These are phyloP conservation scores for Tenebrosternarchus preto DNA, from an alignment of 2,113 vertebrate species.

Conservation along the genomic window DNA sequence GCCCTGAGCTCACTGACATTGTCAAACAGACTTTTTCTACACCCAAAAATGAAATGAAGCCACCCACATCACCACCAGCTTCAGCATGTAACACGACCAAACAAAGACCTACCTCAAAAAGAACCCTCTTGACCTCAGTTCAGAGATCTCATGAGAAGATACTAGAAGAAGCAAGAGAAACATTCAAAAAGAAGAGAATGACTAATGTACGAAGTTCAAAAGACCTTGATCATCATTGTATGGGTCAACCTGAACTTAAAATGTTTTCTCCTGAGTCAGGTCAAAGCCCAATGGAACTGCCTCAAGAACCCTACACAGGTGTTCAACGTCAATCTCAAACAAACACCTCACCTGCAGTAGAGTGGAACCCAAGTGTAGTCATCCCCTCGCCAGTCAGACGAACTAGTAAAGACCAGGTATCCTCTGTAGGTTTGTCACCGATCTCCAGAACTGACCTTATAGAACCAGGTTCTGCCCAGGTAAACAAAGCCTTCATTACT, in stretches of 20 bases:
- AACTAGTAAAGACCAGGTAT: conserved; percentile 1
- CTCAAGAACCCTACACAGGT: not conserved
- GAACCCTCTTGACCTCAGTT: conserved; percentile 2
- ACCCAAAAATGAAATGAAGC: conserved; percentile 37
- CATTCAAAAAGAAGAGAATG: conserved; percentile 27
- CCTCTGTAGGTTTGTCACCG: not conserved
- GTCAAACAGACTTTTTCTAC: conserved; percentile 67
- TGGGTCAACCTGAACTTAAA: not conserved
- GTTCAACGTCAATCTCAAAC: not conserved
- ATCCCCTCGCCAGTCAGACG: conserved; percentile 8
- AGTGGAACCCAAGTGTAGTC: not conserved
- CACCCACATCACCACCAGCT: conserved; percentile 3
- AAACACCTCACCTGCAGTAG: not conserved
- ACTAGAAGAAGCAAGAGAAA: conserved; percentile 2
- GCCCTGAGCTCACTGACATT: conserved; percentile 72
- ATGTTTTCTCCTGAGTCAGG: not conserved
- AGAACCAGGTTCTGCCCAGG: conserved; percentile 14
- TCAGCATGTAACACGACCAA: conserved; percentile 23
- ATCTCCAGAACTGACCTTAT: not conserved
- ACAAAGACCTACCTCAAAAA: conserved; percentile 42
- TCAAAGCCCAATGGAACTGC: not conserved
- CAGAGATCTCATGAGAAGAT: conserved; percentile 23
- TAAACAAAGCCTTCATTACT: conserved; percentile 59
- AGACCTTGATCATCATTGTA: not conserved
- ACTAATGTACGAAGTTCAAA: not conserved